Evolutionary conservation across 2,888 invertebrate species (phyloP).

Genomic region (Dioctria rufipes): DNA sequence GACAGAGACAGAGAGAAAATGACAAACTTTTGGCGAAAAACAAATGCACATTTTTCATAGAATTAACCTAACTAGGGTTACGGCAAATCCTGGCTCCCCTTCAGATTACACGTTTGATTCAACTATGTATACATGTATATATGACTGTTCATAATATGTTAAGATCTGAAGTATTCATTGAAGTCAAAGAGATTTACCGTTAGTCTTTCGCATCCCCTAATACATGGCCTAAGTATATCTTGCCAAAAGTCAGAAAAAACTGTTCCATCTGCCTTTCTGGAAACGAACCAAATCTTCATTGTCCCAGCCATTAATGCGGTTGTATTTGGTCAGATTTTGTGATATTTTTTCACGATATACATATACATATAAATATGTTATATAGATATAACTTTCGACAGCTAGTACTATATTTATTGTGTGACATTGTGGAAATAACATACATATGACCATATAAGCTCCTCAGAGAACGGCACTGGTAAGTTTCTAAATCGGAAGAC

Average conservation of each 20-base stretch:
- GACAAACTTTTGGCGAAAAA: constrained; percentile 8
- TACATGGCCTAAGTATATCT: constrained; percentile 38
- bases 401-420: too few relatives aligned
- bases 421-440: background rate
- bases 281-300: constrained; percentile 46
- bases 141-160: too few relatives aligned
- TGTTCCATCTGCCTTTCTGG: constrained; percentile 14
- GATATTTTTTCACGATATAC: constrained; percentile 14
- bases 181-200: constrained; percentile 8
- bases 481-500: constrained; percentile 40
- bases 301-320: constrained; percentile 31
- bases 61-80: constrained; percentile 46
- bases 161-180: constrained; percentile 3
- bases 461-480: constrained; percentile 2
- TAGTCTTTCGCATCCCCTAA: constrained; percentile 23
- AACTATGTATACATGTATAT: constrained; percentile 10
- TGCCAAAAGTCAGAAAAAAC: constrained; percentile 38
- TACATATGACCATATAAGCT: background rate
- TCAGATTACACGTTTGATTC: constrained; percentile 30
- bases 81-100: constrained; percentile 25
- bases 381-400: too few relatives aligned
- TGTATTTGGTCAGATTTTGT: constrained; percentile 45
- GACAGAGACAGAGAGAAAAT: background rate
- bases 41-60: constrained; percentile 46
- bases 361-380: background rate